Conservation (phyloP, 1,140 invertebrate species). For the Euwallacea fornicatus region DNA sequence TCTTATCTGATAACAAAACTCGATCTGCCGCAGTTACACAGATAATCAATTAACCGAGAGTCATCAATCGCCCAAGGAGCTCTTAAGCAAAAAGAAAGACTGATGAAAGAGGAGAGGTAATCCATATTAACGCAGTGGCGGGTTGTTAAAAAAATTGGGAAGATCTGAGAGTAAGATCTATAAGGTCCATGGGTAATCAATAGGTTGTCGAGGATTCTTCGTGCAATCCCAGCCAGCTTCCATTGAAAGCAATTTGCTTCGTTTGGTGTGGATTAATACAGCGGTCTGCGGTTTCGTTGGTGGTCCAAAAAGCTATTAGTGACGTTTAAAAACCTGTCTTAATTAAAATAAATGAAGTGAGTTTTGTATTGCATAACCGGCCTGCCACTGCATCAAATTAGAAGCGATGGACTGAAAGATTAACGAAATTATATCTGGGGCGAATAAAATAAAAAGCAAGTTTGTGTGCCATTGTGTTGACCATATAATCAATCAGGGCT, state of each 20-base stretch:
- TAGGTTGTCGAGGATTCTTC: too few species aligned
- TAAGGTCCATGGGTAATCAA: too few species aligned
- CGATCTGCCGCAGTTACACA: conserved; percentile 21
- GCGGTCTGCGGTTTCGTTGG: neutral
- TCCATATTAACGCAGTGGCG: too few species aligned
- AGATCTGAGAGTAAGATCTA: too few species aligned
- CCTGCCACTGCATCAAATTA: conserved; percentile 15
- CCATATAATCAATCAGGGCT: conserved; percentile 10
- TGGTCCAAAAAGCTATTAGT: neutral
- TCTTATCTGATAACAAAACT: conserved; percentile 24
- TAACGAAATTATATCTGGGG: conserved; percentile 11
- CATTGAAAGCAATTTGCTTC: too few species aligned
- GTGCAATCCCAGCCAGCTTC: too few species aligned
- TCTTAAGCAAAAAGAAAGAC: conserved; percentile 17
- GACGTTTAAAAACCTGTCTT: too few species aligned
- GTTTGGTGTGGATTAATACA: too few species aligned
- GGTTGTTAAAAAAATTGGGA: too few species aligned
- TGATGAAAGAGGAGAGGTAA: neutral
- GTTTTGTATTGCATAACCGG: neutral
- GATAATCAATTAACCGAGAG: conserved; percentile 26
- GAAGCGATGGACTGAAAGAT: conserved; percentile 5
- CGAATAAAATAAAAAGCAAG: conserved; percentile 6
- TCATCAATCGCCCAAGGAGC: conserved; percentile 16
- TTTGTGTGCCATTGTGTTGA: conserved; percentile 17
- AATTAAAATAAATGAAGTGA: neutral